Evolutionary conservation across 2,888 invertebrate species (phyloP).

Genomic region (Mayetiola destructor): DNA sequence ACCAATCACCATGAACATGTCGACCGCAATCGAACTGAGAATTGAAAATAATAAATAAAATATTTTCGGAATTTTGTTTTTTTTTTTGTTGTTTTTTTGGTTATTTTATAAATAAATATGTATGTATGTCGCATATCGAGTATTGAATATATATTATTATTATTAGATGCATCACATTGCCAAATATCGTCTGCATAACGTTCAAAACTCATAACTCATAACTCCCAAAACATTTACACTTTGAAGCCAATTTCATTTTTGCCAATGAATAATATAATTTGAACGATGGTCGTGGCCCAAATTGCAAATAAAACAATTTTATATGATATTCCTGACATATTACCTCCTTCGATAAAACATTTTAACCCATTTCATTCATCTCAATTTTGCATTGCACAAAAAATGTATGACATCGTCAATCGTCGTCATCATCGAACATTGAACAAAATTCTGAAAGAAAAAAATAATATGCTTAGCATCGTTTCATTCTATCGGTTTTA

Average conservation of each 20-base stretch:
- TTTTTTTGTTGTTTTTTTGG: too few relatives aligned
- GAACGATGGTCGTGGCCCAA: neutral
- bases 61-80: constrained; percentile 1
- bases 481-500: too few relatives aligned
- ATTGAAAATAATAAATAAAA: constrained; percentile 6
- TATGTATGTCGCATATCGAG: neutral
- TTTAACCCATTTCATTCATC: neutral
- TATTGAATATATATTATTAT: too few relatives aligned
- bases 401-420: neutral
- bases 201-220: too few relatives aligned
- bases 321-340: neutral
- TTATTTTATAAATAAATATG: constrained; percentile 12
- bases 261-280: too few relatives aligned
- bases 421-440: too few relatives aligned
- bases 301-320: constrained; percentile 7
- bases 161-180: too few relatives aligned
- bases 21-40: constrained; percentile 11
- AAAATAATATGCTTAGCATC: too few relatives aligned
- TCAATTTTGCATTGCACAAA: neutral
- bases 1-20: constrained; percentile 10
- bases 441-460: too few relatives aligned
- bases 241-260: too few relatives aligned
- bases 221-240: too few relatives aligned
- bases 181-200: too few relatives aligned
- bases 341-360: neutral